Evolutionary conservation across 2,888 invertebrate species (phyloP), one percentile per base, ranked within the genome.

Genomic region (Meganola albula): DNA sequence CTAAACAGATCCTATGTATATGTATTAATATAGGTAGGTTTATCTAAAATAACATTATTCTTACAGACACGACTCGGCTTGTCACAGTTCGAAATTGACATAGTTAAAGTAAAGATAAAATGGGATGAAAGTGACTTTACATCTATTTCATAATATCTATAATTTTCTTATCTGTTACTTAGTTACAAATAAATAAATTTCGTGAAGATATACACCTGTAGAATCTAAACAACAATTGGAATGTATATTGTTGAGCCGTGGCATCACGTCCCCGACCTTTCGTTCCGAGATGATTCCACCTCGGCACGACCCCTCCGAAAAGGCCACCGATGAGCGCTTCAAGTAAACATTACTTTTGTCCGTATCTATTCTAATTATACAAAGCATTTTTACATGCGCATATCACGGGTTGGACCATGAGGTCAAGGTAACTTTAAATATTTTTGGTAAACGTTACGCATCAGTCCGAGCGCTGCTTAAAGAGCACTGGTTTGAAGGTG

Each of bases 381-480:
- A 72, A 76, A 79, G 72, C 73, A 72, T 58, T 65, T 77, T 66
- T 79, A 82, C 77, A 79, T 67, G 66, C 68, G 65, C 58, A 66
- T 83, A 82, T 82, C 82, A 83, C 82, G 79, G 73, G 59, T 57
- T 54, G 45, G 75, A 79, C 79, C 71, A 42, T 46, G 51, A 56
- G 74, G 77, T 77, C 82, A 74, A 72, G 84, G 84, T 85, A 84
- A 85, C 83, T 74, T 53, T 71, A 67, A 78, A 79, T 53, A 53
- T 84, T 75, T 84, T 84, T 84, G 83, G 83, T 84, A 74, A 20
- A 74, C 67, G 65, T 74, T 71, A 78, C 69, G 72, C 75, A 69
- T 76, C 68, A 72, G 70, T 76, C 61, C 64, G 51, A 67, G 68
- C 67, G 64, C 64, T 57, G 58, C 50, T 56, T 56, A 55, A 53